phyloP scores from a whole-genome alignment of 2,888 invertebrate genomes.

The Acleris laterana region DNA sequence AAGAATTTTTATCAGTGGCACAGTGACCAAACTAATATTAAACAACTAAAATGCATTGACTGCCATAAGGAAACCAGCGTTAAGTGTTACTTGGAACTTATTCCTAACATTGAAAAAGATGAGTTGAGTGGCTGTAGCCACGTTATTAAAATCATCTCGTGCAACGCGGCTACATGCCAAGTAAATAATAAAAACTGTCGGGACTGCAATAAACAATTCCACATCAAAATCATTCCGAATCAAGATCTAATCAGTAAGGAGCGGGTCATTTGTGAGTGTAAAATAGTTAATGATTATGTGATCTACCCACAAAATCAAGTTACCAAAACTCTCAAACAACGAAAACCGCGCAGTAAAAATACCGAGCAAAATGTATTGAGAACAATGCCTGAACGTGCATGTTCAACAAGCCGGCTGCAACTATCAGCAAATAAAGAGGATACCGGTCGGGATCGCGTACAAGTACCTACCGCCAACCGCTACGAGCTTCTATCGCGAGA shows the following conservation, averaged over 20 bases:
- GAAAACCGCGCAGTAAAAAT: conserved; percentile 10
- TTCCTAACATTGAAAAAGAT: conserved; percentile 18
- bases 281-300: conserved; percentile 13
- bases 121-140: conserved; percentile 10
- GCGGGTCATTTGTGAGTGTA: conserved; percentile 15
- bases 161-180: conserved; percentile 13
- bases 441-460: not conserved
- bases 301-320: conserved; percentile 7
- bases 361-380: not conserved
- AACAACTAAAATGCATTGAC: conserved; percentile 18
- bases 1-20: conserved; percentile 22
- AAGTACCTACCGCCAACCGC: conserved; percentile 12
- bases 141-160: conserved; percentile 10
- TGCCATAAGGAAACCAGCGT: conserved; percentile 14
- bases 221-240: conserved; percentile 16
- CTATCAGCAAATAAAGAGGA: not conserved
- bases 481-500: not conserved
- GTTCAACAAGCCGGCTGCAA: not conserved
- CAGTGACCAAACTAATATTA: conserved; percentile 17
- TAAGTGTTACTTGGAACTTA: conserved; percentile 15
- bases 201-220: conserved; percentile 15
- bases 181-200: conserved; percentile 15
- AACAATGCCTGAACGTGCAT: conserved; percentile 1
- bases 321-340: conserved; percentile 5
- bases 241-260: conserved; percentile 7